Evolutionary conservation across 2,797 vertebrate species (phyloP), one percentile per base, ranked within the genome.

Genomic region (Meda fulgida): DNA sequence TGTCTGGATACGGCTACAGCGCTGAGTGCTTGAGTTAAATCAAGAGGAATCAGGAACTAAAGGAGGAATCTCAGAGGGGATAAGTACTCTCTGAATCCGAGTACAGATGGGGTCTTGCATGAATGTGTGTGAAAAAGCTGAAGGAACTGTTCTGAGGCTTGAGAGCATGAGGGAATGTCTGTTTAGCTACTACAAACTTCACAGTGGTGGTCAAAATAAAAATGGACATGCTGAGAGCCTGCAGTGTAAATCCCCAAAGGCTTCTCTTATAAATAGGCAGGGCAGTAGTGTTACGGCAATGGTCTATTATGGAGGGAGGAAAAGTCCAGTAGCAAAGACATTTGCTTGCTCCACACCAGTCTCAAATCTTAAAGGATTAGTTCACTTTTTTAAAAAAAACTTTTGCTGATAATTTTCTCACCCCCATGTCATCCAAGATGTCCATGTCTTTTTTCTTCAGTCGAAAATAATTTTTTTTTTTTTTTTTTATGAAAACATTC

Each of bases 1-100:
- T 83, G 81, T 88, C 79, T 86, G 84, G 79, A 86, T 84, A 70
- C 14, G 55, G 75, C 75, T 76, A 76, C 40, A 60, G 23, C 29
- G 23, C 78, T 76, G 14, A 31, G 80, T 85, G 51, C 73, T 84
- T 34, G 31, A 53, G 53, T 53, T 85, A 80, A 85, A 85, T 85
- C 77, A 80, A 85, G 55, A 80, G 55, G 53, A 55, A 80, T 80
- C 67, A 60, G 58, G 26, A 85, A 55, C 58, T 80, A 63, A 38
- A 43, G 29, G 14, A 63, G 55, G 40, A 84, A 60, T 84, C 66
- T 78, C 76, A 36, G 31, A 80, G 67, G 67, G 55, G 67, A 85
- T 73, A 73, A 82, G 69, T 46, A 73, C 69, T 60, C 36, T 60
- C 31, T 65, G 31, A 73, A 80, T 19, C 40, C 3, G 51, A 65